Base-by-base conservation (phyloP, 2,797 vertebrate species). In the Gymnothorax reevesii region DNA sequence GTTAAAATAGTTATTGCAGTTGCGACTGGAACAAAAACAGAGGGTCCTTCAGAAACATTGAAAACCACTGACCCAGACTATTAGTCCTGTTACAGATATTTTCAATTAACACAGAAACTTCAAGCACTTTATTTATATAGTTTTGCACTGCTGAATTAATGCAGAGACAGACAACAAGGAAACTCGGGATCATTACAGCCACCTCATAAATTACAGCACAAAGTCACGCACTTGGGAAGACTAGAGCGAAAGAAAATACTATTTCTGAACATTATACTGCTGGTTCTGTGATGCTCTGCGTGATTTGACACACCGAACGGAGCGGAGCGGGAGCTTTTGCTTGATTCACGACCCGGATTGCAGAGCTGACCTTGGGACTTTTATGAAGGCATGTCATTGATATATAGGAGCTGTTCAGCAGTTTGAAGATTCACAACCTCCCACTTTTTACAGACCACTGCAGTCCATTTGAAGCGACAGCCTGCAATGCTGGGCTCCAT, bases 391-490 rank as follows among this genome's bases (percentile, higher is more conserved):
- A 91, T 90, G 89, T 91, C 90, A 94, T 94, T 92, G 92, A n/a
- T 33, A 42, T 42, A 42, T 42, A n/a, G 80, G 64, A 59, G 89
- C 88, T 90, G 87, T 86, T 87, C 88, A 88, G 90, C 89, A 87
- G 69, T 86, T 92, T 94, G 92, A 93, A 93, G 93, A 93, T 92
- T 94, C 94, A 94, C 92, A 88, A 90, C 83, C 57, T 57, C 52
- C 89, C 88, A 91, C 89, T 93, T 77, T 93, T 94, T 87, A 92
- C 89, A 89, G 89, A 86, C 91, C 90, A 93, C 89, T 90, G 90
- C 88, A 92, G 92, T 89, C 92, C 91, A 91, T 93, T 94, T 93
- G 92, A 66, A 69, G 55, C 86, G 83, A 75, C 69, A 64, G 57
- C 57, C 73, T 83, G 85, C 83, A 59, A 79, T 57, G 55, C 69